Conservation (phyloP, 1,140 invertebrate genomes). For the Argopecten irradians region DNA sequence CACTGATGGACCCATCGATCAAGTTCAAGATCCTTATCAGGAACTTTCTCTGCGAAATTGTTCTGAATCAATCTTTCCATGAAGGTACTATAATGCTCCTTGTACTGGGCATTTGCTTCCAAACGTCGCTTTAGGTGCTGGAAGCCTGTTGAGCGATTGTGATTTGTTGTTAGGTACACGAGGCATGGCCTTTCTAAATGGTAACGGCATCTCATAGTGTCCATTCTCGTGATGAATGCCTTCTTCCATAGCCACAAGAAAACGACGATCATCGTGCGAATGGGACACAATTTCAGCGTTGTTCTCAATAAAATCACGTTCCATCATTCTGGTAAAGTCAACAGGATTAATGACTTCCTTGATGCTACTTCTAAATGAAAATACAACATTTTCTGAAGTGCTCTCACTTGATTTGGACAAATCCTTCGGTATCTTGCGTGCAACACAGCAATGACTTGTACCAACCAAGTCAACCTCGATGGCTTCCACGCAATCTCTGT, state of each 20-base stretch:
- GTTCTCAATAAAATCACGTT: constrained; percentile 44
- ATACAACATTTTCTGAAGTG: not conserved
- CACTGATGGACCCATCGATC: constrained; percentile 33
- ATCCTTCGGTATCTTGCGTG: not conserved
- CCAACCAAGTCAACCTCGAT: not conserved
- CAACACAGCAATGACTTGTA: not conserved
- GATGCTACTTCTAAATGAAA: constrained; percentile 9
- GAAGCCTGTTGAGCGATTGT: constrained; percentile 38
- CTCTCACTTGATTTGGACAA: not conserved
- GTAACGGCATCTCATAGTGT: constrained; percentile 54
- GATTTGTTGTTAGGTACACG: constrained; percentile 32
- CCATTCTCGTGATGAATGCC: constrained; percentile 33
- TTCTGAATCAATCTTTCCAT: not conserved
- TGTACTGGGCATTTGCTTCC: not conserved
- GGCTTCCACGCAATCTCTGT: not conserved
- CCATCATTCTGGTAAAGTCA: constrained; percentile 29
- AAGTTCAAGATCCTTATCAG: not conserved
- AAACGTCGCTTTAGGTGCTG: constrained; percentile 39
- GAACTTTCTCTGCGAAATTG: not conserved
- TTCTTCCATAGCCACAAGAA: constrained; percentile 31
- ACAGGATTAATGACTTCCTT: constrained; percentile 33
- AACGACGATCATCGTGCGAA: constrained; percentile 45
- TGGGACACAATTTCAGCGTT: not conserved
- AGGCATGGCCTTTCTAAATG: too few species aligned
- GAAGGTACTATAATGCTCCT: constrained; percentile 27